phyloP scores from a whole-genome alignment of 2,888 invertebrate species.

The Rhagonycha lutea region DNA sequence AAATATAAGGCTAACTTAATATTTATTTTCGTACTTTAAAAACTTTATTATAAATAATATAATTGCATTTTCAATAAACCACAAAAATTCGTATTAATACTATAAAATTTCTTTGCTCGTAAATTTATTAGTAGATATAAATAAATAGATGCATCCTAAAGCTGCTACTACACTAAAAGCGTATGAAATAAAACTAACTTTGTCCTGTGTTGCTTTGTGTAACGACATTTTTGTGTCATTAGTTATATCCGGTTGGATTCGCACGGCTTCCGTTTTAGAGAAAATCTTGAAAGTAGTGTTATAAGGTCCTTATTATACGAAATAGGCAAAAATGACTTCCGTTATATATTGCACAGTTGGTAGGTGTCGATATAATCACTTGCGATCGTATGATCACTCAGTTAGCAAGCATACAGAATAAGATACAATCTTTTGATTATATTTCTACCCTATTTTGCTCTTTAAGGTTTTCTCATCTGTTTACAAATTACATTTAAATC shows the following conservation, averaged over 20 bases:
- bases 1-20: slow-evolving; percentile 5
- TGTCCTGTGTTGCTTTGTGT: slow-evolving; percentile 43
- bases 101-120: background rate
- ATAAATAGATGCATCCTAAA: background rate
- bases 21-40: background rate
- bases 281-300: slow-evolving; percentile 31
- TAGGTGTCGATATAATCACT: background rate
- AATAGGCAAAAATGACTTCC: background rate
- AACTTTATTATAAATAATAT: background rate
- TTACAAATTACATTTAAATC: slow-evolving; percentile 27
- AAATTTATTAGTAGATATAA: background rate
- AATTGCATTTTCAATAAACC: background rate
- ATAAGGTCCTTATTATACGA: background rate
- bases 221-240: slow-evolving; percentile 47
- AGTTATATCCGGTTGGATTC: slow-evolving; percentile 48
- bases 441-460: slow-evolving; percentile 11
- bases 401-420: background rate
- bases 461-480: slow-evolving; percentile 19
- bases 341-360: background rate
- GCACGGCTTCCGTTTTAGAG: slow-evolving; percentile 42
- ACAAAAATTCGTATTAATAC: background rate
- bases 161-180: slow-evolving; percentile 38
- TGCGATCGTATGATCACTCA: background rate
- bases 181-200: slow-evolving; percentile 43
- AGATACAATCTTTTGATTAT: slow-evolving; percentile 8